These are phyloP conservation scores for Brachycybe producta DNA, from an alignment of 2,888 invertebrate species.

Conservation along the genomic window DNA sequence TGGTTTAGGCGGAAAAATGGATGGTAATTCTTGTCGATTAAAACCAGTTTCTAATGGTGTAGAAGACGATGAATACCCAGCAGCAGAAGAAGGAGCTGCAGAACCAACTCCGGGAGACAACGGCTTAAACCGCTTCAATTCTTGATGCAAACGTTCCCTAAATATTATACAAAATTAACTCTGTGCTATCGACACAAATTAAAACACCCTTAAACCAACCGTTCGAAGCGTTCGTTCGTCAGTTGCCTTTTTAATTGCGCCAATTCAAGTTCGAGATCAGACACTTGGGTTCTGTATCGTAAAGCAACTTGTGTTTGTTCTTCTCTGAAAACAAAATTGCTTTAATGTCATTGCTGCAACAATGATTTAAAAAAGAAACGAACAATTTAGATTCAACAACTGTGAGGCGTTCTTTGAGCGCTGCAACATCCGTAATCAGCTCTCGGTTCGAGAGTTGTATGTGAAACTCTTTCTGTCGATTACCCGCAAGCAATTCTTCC, in stretches of 20 bases:
- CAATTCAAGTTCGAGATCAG: constrained; percentile 34
- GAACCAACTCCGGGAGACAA: too few relatives aligned
- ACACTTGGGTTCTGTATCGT: constrained; percentile 27
- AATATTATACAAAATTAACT: too few relatives aligned
- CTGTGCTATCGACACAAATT: too few relatives aligned
- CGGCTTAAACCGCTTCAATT: too few relatives aligned
- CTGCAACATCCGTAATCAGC: constrained; percentile 32
- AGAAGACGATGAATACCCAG: too few relatives aligned
- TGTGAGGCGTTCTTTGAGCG: constrained; percentile 33
- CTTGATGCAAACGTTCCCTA: too few relatives aligned
- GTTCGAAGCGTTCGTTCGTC: constrained; percentile 35
- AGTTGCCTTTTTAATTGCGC: constrained; percentile 33
- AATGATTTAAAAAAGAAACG: constrained; percentile 19
- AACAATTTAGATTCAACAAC: constrained; percentile 35
- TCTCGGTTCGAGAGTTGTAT: constrained; percentile 33
- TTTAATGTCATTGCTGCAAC: not conserved
- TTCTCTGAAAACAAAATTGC: not conserved
- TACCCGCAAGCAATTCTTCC: constrained; percentile 32
- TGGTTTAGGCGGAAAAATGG: too few relatives aligned
- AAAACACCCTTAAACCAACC: too few relatives aligned
- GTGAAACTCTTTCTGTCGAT: constrained; percentile 35
- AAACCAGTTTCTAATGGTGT: too few relatives aligned
- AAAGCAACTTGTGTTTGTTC: constrained; percentile 2
- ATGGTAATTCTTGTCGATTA: too few relatives aligned
- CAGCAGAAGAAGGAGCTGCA: too few relatives aligned